phyloP scores from a whole-genome alignment of 2,797 vertebrate genomes.

The Eulemur coronatus region DNA sequence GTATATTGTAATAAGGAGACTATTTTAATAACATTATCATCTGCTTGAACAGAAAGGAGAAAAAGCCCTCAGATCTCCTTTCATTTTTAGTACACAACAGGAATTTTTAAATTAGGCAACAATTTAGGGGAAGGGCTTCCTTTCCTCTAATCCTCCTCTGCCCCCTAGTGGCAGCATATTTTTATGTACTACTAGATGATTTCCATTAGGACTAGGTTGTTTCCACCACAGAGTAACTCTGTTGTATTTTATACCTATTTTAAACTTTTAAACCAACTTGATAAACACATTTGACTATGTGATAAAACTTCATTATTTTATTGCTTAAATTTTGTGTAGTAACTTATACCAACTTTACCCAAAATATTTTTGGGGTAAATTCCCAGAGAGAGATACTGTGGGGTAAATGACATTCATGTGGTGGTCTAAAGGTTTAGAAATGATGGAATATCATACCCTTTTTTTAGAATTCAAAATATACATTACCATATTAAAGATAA shows the following conservation, averaged over 20 bases:
- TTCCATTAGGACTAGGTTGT: neutral
- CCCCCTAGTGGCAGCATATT: slow-evolving; percentile 64
- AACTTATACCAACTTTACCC: neutral
- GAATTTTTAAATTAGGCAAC: slow-evolving; percentile 34
- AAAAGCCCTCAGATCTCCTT: slow-evolving; percentile 20
- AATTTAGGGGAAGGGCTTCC: neutral
- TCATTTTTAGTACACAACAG: slow-evolving; percentile 28
- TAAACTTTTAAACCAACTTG: slow-evolving; percentile 25
- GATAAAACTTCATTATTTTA: neutral
- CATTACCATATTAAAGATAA: neutral
- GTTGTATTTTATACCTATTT: neutral
- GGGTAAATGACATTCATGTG: neutral
- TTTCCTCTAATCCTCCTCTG: slow-evolving; percentile 55
- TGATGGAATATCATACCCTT: neutral
- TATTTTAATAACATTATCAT: slow-evolving; percentile 66
- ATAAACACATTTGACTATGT: neutral
- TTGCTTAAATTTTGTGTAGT: neutral
- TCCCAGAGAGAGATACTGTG: neutral
- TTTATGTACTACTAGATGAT: neutral
- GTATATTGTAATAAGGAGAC: slow-evolving; percentile 21
- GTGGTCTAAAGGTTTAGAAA: neutral
- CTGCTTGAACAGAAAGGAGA: slow-evolving; percentile 24
- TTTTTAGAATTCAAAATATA: neutral
- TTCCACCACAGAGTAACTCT: neutral
- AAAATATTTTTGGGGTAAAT: slow-evolving; percentile 51